A percentile compares a stretch with the other conserved stretches of the same genome.
These are phyloP conservation scores for Hyposoter didymator DNA, from an alignment of 2,888 invertebrate species.

Conservation along the genomic window DNA sequence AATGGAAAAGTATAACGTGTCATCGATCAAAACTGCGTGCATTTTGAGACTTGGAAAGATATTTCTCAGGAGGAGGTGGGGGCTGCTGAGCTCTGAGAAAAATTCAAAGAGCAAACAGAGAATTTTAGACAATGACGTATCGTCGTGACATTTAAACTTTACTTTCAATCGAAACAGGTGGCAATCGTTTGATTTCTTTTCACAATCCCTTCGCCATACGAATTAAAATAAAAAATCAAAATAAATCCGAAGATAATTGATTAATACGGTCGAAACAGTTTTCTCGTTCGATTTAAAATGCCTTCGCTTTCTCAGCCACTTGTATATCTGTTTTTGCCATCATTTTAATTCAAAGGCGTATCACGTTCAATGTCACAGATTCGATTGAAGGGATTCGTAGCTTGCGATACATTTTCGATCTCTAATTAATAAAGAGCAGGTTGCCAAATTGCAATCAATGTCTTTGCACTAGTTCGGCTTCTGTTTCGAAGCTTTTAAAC, in stretches of 20 bases:
- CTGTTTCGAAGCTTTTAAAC: not conserved
- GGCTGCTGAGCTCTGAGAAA: not conserved
- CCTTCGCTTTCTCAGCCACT: not conserved
- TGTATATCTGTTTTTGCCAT: not conserved
- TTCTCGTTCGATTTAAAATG: no score
- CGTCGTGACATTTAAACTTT: not conserved
- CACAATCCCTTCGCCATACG: no score
- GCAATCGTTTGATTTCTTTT: not conserved
- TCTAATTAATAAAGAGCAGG: not conserved
- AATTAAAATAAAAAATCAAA: not conserved
- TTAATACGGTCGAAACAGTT: no score
- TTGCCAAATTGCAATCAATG: not conserved
- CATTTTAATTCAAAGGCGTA: not conserved
- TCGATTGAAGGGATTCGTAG: not conserved
- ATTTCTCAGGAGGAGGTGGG: not conserved
- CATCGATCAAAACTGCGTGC: not conserved
- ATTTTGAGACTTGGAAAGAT: not conserved
- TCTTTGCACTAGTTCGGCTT: not conserved
- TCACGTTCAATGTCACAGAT: not conserved
- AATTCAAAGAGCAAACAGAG: not conserved
- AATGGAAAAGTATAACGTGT: slow-evolving; percentile 32
- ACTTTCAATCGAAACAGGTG: not conserved
- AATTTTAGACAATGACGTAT: not conserved
- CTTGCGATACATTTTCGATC: not conserved
- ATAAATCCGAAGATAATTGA: not conserved